phyloP scores from a whole-genome alignment of 2,888 invertebrate genomes.

The Drosophila lacicola region DNA sequence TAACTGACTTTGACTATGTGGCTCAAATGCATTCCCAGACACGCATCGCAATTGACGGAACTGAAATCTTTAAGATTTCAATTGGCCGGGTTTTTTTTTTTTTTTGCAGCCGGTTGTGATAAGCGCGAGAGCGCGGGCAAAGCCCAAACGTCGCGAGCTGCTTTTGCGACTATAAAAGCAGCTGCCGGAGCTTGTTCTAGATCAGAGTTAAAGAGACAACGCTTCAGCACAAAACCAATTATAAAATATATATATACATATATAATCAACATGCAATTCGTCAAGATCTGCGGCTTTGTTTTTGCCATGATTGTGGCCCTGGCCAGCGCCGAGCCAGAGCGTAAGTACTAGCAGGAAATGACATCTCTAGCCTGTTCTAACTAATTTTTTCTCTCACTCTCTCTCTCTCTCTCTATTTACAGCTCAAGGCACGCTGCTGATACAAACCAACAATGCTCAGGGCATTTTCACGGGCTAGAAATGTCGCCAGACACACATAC shows the following conservation, averaged over 20 bases:
- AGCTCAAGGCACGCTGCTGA: conserved; percentile 47
- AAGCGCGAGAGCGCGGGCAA: conserved; percentile 32
- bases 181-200: neutral
- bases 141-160: neutral
- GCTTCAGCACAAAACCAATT: conserved; percentile 1
- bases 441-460: conserved; percentile 49
- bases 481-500: neutral
- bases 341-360: conserved; percentile 28
- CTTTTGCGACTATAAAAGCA: conserved; percentile 37
- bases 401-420: neutral
- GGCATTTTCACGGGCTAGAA: conserved; percentile 35
- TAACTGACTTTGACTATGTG: conserved; percentile 45
- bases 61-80: conserved; percentile 23
- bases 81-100: conserved; percentile 32
- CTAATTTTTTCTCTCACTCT: too few species aligned
- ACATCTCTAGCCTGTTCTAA: neutral
- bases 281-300: conserved; percentile 50
- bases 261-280: conserved; percentile 48
- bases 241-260: neutral
- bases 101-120: neutral
- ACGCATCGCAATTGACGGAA: conserved; percentile 14
- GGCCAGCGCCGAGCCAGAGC: conserved; percentile 52
- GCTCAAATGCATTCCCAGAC: conserved; percentile 55
- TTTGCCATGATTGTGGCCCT: conserved; percentile 56
- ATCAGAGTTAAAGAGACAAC: conserved; percentile 8